Conservation (phyloP, 1,140 invertebrate genomes). For the Drosophila pallidifrons region DNA sequence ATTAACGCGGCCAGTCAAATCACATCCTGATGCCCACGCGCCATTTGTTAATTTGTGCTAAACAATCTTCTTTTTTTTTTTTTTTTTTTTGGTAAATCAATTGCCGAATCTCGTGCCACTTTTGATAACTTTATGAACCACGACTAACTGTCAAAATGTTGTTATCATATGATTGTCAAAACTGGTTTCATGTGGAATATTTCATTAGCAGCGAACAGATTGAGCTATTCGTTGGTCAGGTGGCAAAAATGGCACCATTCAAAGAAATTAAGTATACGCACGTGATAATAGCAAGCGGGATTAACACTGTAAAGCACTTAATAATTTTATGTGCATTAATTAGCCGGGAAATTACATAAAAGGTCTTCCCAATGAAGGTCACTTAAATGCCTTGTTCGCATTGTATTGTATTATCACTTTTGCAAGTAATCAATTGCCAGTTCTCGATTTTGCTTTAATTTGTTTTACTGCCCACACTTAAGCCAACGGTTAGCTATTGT, state of each 20-base stretch:
- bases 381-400: slow-evolving; percentile 1
- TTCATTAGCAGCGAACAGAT: slow-evolving; percentile 1
- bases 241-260: slow-evolving; percentile 2
- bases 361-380: slow-evolving; percentile 3
- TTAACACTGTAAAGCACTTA: slow-evolving; percentile 2
- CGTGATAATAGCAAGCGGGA: slow-evolving; percentile 14
- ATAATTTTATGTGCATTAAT: no score
- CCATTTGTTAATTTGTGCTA: slow-evolving; percentile 40
- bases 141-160: slow-evolving; percentile 2
- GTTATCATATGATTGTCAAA: slow-evolving; percentile 36
- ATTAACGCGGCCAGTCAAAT: slow-evolving; percentile 15
- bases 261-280: slow-evolving; percentile 30
- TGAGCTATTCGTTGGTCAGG: slow-evolving; percentile 3
- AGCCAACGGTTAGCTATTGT: not conserved
- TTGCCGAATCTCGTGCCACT: slow-evolving; percentile 8
- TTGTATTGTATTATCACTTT: not conserved
- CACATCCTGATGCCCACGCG: slow-evolving; percentile 12
- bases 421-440: not conserved
- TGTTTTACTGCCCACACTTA: slow-evolving; percentile 10
- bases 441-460: slow-evolving; percentile 4
- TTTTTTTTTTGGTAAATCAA: slow-evolving; percentile 23
- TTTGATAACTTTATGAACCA: slow-evolving; percentile 6
- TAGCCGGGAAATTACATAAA: not conserved
- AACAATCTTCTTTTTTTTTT: slow-evolving; percentile 2
- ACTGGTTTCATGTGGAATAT: slow-evolving; percentile 4